Base-by-base conservation (phyloP, 2,797 vertebrate genomes). In the Okamejei kenojei region DNA sequence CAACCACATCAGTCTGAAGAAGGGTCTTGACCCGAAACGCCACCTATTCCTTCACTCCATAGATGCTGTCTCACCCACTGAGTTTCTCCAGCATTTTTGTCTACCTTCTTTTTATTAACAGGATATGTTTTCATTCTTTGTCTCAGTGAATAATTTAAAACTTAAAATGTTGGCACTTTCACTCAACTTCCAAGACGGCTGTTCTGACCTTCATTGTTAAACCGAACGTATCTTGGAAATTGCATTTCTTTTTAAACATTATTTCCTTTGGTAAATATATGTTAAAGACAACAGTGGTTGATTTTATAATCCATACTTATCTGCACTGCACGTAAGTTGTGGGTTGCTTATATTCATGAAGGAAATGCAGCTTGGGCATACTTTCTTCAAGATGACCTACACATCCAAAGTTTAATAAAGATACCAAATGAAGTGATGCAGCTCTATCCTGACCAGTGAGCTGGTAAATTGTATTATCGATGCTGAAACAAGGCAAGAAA, bases 341-440 rank as follows among this genome's bases (percentile, higher is more conserved):
- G 26, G 23, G 10, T 13, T 26, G 8, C 13, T 26, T 82, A 84
- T 29, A 38, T 29, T 29, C 54, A 58, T 61, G 21, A 61, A 58
- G 5, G 38, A 58, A 82, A 82, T 82, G 58, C 19, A 58, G 45
- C 54, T 29, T 29, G 26, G 26, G 54, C 26, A 45, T 19, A 38
- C n/a, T 19, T 17, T 79, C 8, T 1, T 81, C 35, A 58, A 84
- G 29, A 84, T 61, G 81, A 54, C 81, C 54, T 6, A 23, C 58
- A 10, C 81, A 29, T 84, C 54, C 26, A 11, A 84, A 84, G 54
- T 61, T 84, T 84, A 84, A 84, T 84, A 54, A 86, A 86, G 82
- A 32, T 6, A 86, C 29, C 82, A 86, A 86, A 19, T 65, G 82
- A 86, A 19, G 82, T 65, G 61, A n/a, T 32, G n/a, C 58, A 19